Evolutionary conservation across 2,113 vertebrate genomes (phyloP).

Genomic region (Rynchops niger): DNA sequence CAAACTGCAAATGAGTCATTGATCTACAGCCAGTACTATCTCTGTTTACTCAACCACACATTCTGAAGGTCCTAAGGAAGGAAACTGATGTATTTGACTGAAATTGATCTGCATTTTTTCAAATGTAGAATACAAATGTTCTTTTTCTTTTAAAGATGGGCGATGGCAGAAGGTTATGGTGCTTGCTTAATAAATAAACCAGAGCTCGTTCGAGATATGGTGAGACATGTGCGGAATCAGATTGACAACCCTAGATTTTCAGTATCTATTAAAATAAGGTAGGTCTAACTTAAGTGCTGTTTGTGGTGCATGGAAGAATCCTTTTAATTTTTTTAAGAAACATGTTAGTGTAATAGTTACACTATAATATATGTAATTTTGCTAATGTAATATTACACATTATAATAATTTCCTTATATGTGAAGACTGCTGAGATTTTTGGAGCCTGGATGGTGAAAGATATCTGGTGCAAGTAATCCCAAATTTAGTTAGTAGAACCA

Average conservation of each 20-base stretch:
- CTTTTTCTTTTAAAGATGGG: conserved; percentile 84
- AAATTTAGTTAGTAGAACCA: neutral
- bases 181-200: conserved; percentile 96
- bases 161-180: conserved; percentile 91
- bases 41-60: neutral
- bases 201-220: conserved; percentile 92
- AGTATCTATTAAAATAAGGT: conserved; percentile 96
- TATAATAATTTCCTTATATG: neutral
- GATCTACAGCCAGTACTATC: neutral
- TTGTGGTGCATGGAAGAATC: neutral
- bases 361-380: neutral
- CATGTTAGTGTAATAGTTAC: neutral
- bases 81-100: neutral
- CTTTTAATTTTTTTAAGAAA: neutral
- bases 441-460: neutral
- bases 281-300: neutral
- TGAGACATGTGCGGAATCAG: conserved; percentile 87
- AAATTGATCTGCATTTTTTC: neutral
- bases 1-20: neutral
- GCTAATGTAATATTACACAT: neutral
- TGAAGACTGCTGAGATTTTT: neutral
- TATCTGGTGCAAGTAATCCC: neutral
- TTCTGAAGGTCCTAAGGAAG: neutral
- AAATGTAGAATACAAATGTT: neutral
- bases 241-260: conserved; percentile 87